These are phyloP conservation scores for Galbula dea DNA, from an alignment of 2,113 vertebrate genomes.

Conservation along the genomic window DNA sequence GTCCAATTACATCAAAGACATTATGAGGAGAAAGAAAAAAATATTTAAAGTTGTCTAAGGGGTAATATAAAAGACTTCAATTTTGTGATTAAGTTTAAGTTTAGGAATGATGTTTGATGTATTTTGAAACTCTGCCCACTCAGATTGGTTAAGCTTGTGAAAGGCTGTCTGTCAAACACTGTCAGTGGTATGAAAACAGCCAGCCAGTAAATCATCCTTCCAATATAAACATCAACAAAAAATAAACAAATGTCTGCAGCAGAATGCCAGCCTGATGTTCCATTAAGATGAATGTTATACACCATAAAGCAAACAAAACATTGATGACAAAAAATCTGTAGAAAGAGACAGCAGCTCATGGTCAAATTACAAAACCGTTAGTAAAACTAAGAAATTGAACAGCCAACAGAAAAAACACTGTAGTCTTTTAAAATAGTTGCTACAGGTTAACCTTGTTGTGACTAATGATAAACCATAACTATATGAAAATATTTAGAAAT, in stretches of 20 bases:
- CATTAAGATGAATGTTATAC: conserved; percentile 28
- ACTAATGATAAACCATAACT: neutral
- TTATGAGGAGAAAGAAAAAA: neutral
- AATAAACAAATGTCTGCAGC: conserved; percentile 37
- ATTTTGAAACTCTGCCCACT: conserved; percentile 28
- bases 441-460: neutral
- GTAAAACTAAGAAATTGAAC: neutral
- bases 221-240: conserved; percentile 33
- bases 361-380: conserved; percentile 4
- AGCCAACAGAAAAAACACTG: neutral
- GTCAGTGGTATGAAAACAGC: conserved; percentile 34
- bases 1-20: neutral
- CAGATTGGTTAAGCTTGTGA: conserved; percentile 5
- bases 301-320: conserved; percentile 31
- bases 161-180: conserved; percentile 24
- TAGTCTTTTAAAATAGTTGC: neutral
- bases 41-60: neutral
- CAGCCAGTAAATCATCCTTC: conserved; percentile 37
- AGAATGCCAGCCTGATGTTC: conserved; percentile 39
- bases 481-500: neutral
- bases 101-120: neutral
- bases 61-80: neutral
- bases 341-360: conserved; percentile 5
- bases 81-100: neutral
- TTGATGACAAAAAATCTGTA: conserved; percentile 31